These are phyloP conservation scores for Drosophila affinis DNA, from an alignment of 2,888 invertebrate species.

Conservation along the genomic window DNA sequence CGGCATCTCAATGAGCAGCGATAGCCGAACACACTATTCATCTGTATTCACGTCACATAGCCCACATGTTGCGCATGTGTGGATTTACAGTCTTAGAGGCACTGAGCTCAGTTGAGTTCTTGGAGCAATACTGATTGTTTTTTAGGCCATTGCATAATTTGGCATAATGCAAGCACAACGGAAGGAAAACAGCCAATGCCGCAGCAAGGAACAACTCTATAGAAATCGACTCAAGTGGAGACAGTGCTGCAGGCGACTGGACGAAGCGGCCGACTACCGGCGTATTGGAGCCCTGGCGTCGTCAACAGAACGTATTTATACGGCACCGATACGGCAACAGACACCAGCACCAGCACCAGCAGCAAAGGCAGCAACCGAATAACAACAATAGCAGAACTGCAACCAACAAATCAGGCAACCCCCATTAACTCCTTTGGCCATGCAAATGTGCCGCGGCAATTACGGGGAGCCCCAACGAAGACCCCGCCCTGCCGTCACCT, in stretches of 20 bases:
- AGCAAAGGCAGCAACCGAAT: slow-evolving; percentile 58
- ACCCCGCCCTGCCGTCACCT: slow-evolving; percentile 14
- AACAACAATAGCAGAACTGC: slow-evolving; percentile 54
- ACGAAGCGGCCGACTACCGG: slow-evolving; percentile 70
- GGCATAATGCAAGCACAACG: slow-evolving; percentile 32
- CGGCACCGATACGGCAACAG: slow-evolving; percentile 36
- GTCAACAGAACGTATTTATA: slow-evolving; percentile 78
- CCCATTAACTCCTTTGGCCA: slow-evolving; percentile 77
- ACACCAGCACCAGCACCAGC: slow-evolving; percentile 24
- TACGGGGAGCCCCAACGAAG: slow-evolving; percentile 39
- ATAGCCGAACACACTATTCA: not conserved
- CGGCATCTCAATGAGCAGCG: slow-evolving; percentile 38
- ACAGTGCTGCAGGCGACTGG: slow-evolving; percentile 54
- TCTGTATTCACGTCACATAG: slow-evolving; percentile 31
- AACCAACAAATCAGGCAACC: slow-evolving; percentile 70
- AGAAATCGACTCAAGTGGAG: slow-evolving; percentile 30
- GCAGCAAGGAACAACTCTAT: slow-evolving; percentile 16
- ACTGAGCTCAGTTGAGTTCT: slow-evolving; percentile 13
- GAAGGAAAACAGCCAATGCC: slow-evolving; percentile 16
- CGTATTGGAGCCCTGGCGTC: slow-evolving; percentile 73
- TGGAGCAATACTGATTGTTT: not conserved
- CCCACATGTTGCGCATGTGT: slow-evolving; percentile 67
- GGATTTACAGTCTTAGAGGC: slow-evolving; percentile 5
- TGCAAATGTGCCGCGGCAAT: slow-evolving; percentile 76
- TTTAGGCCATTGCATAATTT: slow-evolving; percentile 61